Conservation (phyloP, 30 jellyfish, hydroid and myxozoan species). For the Chrysaora quinquecirrha region DNA sequence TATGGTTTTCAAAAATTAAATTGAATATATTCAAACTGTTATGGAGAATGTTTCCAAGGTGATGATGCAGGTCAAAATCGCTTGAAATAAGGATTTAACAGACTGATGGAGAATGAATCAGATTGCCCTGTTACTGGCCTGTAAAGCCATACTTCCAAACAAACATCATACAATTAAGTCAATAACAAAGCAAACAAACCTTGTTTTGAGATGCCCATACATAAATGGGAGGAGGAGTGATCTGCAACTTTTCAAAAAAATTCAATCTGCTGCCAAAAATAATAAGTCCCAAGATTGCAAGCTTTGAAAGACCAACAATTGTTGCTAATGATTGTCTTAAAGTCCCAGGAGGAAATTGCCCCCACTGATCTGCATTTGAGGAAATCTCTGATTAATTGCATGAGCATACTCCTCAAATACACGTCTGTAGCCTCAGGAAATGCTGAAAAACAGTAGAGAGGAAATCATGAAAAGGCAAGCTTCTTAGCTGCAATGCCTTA, state of each 20-base stretch:
- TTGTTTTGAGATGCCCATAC: conserved; percentile 95
- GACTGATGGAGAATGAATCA: too few species aligned
- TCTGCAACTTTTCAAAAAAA: conserved; percentile 76
- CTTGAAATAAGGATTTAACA: too few species aligned
- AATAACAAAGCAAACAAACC: conserved; percentile 64
- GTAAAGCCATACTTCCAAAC: too few species aligned
- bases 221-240: conserved; percentile 85
- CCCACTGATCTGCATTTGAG: conserved; percentile 97
- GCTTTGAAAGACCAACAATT: conserved; percentile 68
- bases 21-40: too few species aligned
- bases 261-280: conserved; percentile 68
- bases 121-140: too few species aligned
- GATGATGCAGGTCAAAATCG: too few species aligned
- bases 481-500: too few species aligned
- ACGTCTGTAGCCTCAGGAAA: conserved; percentile 99
- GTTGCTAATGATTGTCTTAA: conserved; percentile 78
- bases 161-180: too few species aligned
- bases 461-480: too few species aligned
- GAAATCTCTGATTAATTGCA: conserved; percentile 90
- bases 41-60: too few species aligned
- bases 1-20: too few species aligned
- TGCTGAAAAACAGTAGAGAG: conserved; percentile 53
- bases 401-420: conserved; percentile 99
- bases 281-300: conserved; percentile 71
- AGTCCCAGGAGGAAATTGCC: conserved; percentile 95